Percentiles rank a stretch among this genome's conserved stretches.
These are phyloP conservation scores for Megalopta genalis DNA, from an alignment of 1,140 invertebrate species.

Conservation along the genomic window DNA sequence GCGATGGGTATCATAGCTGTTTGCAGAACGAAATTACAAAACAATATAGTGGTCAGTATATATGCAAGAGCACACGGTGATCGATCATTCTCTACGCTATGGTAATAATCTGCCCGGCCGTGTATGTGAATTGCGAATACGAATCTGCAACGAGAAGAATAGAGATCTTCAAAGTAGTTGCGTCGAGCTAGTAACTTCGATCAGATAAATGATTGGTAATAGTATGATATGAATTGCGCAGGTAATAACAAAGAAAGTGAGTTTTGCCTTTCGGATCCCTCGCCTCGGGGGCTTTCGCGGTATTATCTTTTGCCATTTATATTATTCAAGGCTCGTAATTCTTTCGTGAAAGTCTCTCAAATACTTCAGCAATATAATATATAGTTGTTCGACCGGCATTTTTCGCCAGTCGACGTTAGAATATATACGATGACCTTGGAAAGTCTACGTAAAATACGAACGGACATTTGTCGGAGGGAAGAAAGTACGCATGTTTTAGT, in stretches of 20 bases:
- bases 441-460: no score
- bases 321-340: background rate
- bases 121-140: background rate
- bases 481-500: no score
- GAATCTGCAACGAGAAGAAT: background rate
- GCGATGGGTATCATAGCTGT: background rate
- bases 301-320: background rate
- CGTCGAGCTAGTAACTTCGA: background rate
- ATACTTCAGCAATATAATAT: background rate
- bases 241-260: background rate
- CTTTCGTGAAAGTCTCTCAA: background rate
- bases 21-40: background rate
- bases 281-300: background rate
- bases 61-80: conserved; percentile 2
- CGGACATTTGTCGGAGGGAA: no score
- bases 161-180: background rate
- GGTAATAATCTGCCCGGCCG: background rate
- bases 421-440: no score
- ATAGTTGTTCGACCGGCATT: no score
- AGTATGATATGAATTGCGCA: background rate
- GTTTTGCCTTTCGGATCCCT: background rate
- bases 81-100: conserved; percentile 9
- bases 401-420: no score
- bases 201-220: background rate
- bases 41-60: background rate